A percentile compares a stretch with the other conserved stretches of the same genome.
Evolutionary conservation across 2,888 invertebrate genomes (phyloP).

Genomic region (Sisyra terminalis): DNA sequence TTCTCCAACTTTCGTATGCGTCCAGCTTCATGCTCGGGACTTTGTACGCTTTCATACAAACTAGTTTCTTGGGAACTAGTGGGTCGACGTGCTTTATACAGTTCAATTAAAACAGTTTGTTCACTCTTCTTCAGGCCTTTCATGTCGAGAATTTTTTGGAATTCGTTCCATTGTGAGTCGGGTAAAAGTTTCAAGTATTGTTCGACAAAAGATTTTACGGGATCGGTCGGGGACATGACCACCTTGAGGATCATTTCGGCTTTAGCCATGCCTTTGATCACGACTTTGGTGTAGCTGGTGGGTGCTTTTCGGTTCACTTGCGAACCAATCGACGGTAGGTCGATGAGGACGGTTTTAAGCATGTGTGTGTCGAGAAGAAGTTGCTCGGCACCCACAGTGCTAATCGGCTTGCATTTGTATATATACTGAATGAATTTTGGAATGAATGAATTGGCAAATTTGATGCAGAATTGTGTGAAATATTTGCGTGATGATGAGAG

Average conservation of each 20-base stretch:
- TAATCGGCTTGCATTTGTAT: slow-evolving; percentile 81
- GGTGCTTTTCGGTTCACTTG: slow-evolving; percentile 80
- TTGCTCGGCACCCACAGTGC: slow-evolving; percentile 88
- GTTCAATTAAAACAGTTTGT: slow-evolving; percentile 36
- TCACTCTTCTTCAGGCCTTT: slow-evolving; percentile 53
- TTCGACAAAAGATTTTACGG: slow-evolving; percentile 63
- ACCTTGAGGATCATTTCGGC: slow-evolving; percentile 98
- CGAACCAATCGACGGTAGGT: slow-evolving; percentile 84
- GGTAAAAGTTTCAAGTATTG: slow-evolving; percentile 84
- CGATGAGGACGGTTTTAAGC: slow-evolving; percentile 83
- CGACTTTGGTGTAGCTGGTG: slow-evolving; percentile 65
- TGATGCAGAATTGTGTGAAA: slow-evolving; percentile 94
- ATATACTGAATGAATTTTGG: slow-evolving; percentile 84
- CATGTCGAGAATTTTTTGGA: slow-evolving; percentile 91
- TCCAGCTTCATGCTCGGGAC: slow-evolving; percentile 29
- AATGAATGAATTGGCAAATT: slow-evolving; percentile 90
- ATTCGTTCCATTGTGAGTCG: slow-evolving; percentile 75
- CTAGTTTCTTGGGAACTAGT: slow-evolving; percentile 11
- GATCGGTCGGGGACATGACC: slow-evolving; percentile 86
- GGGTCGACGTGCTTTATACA: slow-evolving; percentile 31
- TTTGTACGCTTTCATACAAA: slow-evolving; percentile 14
- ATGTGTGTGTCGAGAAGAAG: slow-evolving; percentile 85
- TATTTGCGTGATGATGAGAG: slow-evolving; percentile 87
- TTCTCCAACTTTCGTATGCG: slow-evolving; percentile 36
- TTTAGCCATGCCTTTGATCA: slow-evolving; percentile 75